phyloP scores from a whole-genome alignment of 2,888 invertebrate species.

The Cryptocephalus primarius region DNA sequence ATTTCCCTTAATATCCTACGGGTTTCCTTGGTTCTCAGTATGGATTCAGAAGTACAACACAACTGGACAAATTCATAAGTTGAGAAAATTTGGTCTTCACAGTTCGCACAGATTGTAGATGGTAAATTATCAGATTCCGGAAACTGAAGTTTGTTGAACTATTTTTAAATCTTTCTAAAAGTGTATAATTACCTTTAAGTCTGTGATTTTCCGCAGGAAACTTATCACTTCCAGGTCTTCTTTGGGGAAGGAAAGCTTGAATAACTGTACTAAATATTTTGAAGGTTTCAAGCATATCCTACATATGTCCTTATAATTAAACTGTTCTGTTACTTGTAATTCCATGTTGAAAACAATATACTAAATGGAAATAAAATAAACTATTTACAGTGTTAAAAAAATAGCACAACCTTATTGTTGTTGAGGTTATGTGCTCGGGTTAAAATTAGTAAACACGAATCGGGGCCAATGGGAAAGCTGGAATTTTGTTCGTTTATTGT shows the following conservation, averaged over 20 bases:
- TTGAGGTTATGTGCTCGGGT: too few species aligned
- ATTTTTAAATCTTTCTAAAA: background rate
- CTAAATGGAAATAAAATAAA: too few species aligned
- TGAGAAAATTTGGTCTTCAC: constrained; percentile 8
- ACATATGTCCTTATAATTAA: constrained; percentile 8
- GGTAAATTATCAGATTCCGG: constrained; percentile 13
- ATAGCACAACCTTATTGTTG: too few species aligned
- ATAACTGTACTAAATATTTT: constrained; percentile 12
- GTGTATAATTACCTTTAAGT: constrained; percentile 13
- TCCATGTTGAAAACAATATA: too few species aligned
- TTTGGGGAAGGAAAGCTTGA: constrained; percentile 10
- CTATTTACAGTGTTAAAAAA: too few species aligned
- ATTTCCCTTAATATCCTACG: constrained; percentile 17
- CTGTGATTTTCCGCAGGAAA: constrained; percentile 16
- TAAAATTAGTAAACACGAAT: too few species aligned
- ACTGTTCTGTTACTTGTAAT: constrained; percentile 5
- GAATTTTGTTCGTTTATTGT: too few species aligned
- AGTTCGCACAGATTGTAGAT: constrained; percentile 14
- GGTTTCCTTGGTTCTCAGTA: constrained; percentile 17
- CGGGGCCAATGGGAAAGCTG: too few species aligned
- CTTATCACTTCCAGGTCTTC: constrained; percentile 8
- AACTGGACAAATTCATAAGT: constrained; percentile 14
- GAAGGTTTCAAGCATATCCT: constrained; percentile 16
- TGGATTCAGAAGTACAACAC: constrained; percentile 16
- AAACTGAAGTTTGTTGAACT: constrained; percentile 11